phyloP scores from a whole-genome alignment of 1,140 invertebrate genomes.

The Helicoverpa zea region DNA sequence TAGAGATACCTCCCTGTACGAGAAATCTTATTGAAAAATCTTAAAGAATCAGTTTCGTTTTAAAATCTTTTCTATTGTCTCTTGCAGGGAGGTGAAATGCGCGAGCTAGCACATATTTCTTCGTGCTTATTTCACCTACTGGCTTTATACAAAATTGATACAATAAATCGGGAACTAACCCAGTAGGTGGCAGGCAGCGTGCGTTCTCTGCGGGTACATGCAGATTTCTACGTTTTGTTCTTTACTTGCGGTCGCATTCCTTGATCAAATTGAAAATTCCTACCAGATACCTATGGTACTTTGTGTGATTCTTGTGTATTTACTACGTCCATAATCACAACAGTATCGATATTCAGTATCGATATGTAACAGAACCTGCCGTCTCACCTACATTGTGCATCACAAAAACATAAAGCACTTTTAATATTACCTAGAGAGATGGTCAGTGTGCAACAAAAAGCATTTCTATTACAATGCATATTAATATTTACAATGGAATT shows the following conservation, averaged over 20 bases:
- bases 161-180: slow-evolving; percentile 62
- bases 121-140: slow-evolving; percentile 51
- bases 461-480: not conserved
- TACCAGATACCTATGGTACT: slow-evolving; percentile 37
- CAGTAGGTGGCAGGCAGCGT: slow-evolving; percentile 49
- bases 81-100: slow-evolving; percentile 28
- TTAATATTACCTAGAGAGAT: too few relatives aligned
- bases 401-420: too few relatives aligned
- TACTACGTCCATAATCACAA: not conserved
- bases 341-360: not conserved
- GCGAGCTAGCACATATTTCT: slow-evolving; percentile 39
- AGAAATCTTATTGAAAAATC: not conserved
- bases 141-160: slow-evolving; percentile 62
- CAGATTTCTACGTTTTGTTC: slow-evolving; percentile 71
- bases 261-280: slow-evolving; percentile 77
- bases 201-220: slow-evolving; percentile 54
- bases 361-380: too few relatives aligned
- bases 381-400: too few relatives aligned
- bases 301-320: not conserved
- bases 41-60: slow-evolving; percentile 5
- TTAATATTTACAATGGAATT: not conserved
- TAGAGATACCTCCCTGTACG: not conserved
- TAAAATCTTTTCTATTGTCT: slow-evolving; percentile 41
- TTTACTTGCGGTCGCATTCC: slow-evolving; percentile 65
- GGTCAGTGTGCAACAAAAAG: too few relatives aligned